Evolutionary conservation across 1,140 invertebrate genomes (phyloP), one percentile per base, ranked within the genome.

Genomic region (Cyclina sinensis): DNA sequence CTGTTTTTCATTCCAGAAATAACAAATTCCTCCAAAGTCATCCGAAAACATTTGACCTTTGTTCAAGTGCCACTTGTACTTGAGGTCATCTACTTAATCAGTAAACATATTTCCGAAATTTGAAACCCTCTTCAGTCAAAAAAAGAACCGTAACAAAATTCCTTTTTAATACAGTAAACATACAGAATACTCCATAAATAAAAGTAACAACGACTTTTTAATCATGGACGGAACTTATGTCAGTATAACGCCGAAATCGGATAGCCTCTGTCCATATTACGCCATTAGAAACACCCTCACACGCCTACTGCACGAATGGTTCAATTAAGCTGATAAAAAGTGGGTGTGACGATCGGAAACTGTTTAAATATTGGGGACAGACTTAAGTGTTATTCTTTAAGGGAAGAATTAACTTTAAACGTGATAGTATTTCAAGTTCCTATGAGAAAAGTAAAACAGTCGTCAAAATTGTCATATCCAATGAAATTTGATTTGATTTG

Each of bases 251-350:
- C 9, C 21, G 21, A 46, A 27, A 46, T 74, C 37, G 70, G 70
- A 74, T 74, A 46, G n/a, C 32, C 39, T 24, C 70, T 18, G 70
- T 70, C 70, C 39, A 43, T 43, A n/a, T 74, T 74, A 74, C 70
- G 70, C 46, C 46, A 74, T 74, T 7, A 39, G 70, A 74, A 74
- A 39, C 70, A 74, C 70, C 70, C 70, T 7, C 24, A 48, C 70
- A 74, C 70, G 70, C 70, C 70, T 74, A 18, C 70, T 24, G 21
- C 24, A 48, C 21, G 70, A 74, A 46, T 21, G n/a, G 70, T 74
- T 74, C 48, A 74, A 74, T 74, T 74, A 74, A 43, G 70, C n/a
- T 21, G 39, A n/a, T 48, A 2, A 14, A n/a, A 48, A 46, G n/a
- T 4, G 39, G 70, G 70, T 32, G 70, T 46, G 39, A 5, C 39